Evolutionary conservation across 1,140 invertebrate genomes (phyloP).

Genomic region (Ceratina calcarata): DNA sequence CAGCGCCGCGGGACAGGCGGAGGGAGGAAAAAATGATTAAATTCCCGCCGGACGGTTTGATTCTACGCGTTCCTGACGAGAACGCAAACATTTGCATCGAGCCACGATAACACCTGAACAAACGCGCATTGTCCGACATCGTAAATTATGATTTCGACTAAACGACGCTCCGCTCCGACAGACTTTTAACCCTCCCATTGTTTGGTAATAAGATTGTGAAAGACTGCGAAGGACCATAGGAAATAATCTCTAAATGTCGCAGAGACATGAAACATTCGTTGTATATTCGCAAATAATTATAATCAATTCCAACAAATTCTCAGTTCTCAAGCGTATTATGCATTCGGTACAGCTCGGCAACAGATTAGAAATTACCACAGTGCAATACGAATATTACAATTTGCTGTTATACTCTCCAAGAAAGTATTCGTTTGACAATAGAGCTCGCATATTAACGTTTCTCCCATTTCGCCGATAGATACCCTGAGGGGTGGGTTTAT

Average conservation of each 20-base stretch:
- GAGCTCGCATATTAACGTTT: not conserved
- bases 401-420: no score
- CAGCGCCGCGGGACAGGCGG: not conserved
- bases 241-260: not conserved
- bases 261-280: no score
- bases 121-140: not conserved
- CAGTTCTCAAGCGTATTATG: no score
- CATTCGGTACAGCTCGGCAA: no score
- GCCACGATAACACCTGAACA: not conserved
- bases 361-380: no score
- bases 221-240: no score
- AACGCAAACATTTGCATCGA: not conserved
- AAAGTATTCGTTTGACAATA: not conserved
- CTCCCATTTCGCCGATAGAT: not conserved
- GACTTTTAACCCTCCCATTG: not conserved
- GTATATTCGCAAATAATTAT: no score
- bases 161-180: not conserved
- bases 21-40: constrained; percentile 10
- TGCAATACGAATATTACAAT: no score
- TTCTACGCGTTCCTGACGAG: not conserved
- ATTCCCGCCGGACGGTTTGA: not conserved
- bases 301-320: no score
- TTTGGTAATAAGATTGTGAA: not conserved
- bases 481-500: not conserved
- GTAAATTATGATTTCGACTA: constrained; percentile 1